Conservation (phyloP, 2,113 vertebrate species). For the Puma concolor region DNA sequence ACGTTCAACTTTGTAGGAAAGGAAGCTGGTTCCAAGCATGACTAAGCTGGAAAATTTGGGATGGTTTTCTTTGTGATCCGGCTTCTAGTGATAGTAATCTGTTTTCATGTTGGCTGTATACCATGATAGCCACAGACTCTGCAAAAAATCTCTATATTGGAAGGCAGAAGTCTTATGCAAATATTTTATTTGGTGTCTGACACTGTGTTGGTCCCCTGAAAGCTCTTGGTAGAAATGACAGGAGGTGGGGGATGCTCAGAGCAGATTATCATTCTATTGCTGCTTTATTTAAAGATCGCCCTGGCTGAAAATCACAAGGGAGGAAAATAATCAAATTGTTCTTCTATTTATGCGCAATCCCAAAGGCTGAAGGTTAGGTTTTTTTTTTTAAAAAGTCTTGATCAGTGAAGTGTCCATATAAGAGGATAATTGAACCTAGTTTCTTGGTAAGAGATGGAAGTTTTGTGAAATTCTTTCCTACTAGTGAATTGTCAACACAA, state of each 20-base stretch:
- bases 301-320: background rate
- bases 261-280: background rate
- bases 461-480: slow-evolving; percentile 47
- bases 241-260: background rate
- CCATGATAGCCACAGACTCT: background rate
- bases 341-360: slow-evolving; percentile 14
- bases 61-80: background rate
- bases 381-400: background rate
- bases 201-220: background rate
- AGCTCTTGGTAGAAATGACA: slow-evolving; percentile 10
- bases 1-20: background rate
- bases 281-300: slow-evolving; percentile 33
- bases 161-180: background rate
- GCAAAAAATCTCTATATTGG: background rate
- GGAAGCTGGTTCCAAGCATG: background rate
- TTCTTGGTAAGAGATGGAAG: slow-evolving; percentile 44
- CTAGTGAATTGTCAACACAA: slow-evolving; percentile 40
- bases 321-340: slow-evolving; percentile 19
- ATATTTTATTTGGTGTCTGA: slow-evolving; percentile 10
- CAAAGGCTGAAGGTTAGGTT: slow-evolving; percentile 6
- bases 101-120: background rate
- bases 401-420: background rate
- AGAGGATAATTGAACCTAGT: slow-evolving; percentile 25
- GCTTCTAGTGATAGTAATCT: slow-evolving; percentile 29
- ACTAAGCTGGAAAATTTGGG: background rate